phyloP scores from a whole-genome alignment of 2,888 invertebrate species.

The Amiota communis region DNA sequence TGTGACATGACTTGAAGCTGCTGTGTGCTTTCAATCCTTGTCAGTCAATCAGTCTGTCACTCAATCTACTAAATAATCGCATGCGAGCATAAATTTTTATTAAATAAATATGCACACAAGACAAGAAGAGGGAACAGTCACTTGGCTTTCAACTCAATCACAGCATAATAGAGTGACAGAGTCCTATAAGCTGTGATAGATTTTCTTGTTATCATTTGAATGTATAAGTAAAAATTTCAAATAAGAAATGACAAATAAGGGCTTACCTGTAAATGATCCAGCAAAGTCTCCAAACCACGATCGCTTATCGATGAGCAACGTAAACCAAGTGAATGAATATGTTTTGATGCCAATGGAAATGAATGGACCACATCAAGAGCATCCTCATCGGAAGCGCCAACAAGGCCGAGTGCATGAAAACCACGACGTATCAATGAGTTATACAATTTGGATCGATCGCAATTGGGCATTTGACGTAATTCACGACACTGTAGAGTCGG shows the following conservation, averaged over 20 bases:
- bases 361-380: conserved; percentile 89
- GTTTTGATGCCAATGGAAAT: conserved; percentile 87
- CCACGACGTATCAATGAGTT: conserved; percentile 88
- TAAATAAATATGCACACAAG: too few species aligned
- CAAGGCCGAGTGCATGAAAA: conserved; percentile 87
- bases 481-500: conserved; percentile 91
- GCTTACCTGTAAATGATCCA: conserved; percentile 89
- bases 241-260: background rate
- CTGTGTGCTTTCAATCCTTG: background rate
- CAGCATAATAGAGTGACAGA: too few species aligned
- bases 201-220: too few species aligned
- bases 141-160: too few species aligned
- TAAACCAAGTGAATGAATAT: conserved; percentile 88
- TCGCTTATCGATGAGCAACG: conserved; percentile 93
- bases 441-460: conserved; percentile 80
- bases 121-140: too few species aligned
- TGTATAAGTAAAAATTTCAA: too few species aligned
- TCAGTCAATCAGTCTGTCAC: too few species aligned
- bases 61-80: too few species aligned
- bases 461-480: conserved; percentile 77
- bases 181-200: too few species aligned
- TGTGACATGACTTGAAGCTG: background rate
- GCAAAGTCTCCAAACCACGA: conserved; percentile 88
- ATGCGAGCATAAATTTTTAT: too few species aligned
- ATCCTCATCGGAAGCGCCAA: conserved; percentile 92